Conservation (phyloP, 2,797 vertebrate genomes). For the Sebastiscus tertius region DNA sequence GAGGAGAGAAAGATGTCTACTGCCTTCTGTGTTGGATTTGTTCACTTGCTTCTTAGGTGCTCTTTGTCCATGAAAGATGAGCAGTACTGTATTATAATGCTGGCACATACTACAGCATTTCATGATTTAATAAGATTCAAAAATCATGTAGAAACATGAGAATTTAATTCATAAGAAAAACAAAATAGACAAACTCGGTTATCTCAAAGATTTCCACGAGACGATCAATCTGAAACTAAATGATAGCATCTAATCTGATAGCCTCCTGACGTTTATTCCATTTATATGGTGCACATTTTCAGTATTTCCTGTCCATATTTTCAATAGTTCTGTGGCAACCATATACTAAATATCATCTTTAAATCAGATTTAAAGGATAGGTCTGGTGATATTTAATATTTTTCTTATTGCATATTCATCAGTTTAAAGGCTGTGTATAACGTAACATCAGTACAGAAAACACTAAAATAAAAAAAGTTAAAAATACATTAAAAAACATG, state of each 20-base stretch:
- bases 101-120: neutral
- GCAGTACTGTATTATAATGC: neutral
- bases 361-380: neutral
- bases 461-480: no score
- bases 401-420: neutral
- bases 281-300: neutral
- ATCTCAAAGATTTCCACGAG: neutral
- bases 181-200: neutral
- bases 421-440: neutral
- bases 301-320: neutral
- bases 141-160: neutral
- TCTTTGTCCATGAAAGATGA: conserved; percentile 14
- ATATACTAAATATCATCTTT: neutral
- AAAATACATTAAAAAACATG: no score
- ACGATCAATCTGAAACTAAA: neutral
- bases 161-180: neutral
- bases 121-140: neutral
- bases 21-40: conserved; percentile 9
- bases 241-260: neutral
- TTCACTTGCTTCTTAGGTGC: neutral
- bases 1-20: conserved; percentile 13
- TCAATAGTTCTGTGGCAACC: neutral
- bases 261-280: neutral
- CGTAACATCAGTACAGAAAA: no score
- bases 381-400: neutral